These are phyloP conservation scores for Xylota segnis DNA, from an alignment of 2,888 invertebrate species.

Conservation along the genomic window DNA sequence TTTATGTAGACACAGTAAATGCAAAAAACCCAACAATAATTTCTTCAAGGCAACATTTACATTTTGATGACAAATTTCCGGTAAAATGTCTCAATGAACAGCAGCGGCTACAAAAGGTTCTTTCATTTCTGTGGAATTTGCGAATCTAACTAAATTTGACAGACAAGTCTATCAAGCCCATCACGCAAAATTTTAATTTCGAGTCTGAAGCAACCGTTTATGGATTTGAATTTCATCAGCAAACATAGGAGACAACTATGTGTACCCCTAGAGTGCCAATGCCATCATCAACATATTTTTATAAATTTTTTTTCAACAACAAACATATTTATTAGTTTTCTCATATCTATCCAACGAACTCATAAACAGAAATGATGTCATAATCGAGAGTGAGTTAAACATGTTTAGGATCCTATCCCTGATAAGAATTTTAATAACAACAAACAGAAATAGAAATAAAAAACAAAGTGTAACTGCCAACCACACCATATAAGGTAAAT, in stretches of 20 bases:
- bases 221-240: background rate
- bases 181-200: conserved; percentile 10
- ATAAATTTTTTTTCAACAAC: background rate
- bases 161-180: background rate
- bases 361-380: conserved; percentile 66
- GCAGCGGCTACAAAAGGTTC: background rate
- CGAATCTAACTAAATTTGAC: background rate
- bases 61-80: background rate
- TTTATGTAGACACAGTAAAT: no score
- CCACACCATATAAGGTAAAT: conserved; percentile 56
- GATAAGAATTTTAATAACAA: conserved; percentile 59
- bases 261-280: conserved; percentile 3
- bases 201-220: conserved; percentile 19
- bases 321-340: conserved; percentile 34
- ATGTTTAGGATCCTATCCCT: conserved; percentile 52
- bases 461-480: conserved; percentile 49
- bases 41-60: conserved; percentile 1
- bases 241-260: conserved; percentile 10
- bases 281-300: conserved; percentile 27
- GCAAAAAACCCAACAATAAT: background rate
- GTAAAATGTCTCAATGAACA: background rate
- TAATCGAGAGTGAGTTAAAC: conserved; percentile 43
- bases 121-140: background rate
- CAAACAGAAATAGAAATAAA: no score
- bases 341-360: conserved; percentile 17